Conservation (phyloP, 2,113 vertebrate species). For the Heliornis fulica region DNA sequence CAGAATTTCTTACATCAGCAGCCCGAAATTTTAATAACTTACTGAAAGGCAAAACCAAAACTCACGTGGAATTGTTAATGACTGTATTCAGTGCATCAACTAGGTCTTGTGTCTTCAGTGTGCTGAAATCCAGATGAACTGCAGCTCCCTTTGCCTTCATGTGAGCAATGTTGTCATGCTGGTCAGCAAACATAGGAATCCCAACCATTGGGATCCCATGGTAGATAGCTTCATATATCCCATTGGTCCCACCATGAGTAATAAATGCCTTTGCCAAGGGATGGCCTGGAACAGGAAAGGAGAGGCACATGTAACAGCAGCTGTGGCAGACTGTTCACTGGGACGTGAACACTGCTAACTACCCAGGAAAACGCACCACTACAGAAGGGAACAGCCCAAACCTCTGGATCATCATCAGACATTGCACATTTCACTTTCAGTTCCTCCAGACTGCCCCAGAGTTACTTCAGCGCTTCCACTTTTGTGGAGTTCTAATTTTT, state of each 20-base stretch:
- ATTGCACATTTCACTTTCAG: neutral
- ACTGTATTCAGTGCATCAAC: constrained; percentile 76
- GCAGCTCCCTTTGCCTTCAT: constrained; percentile 82
- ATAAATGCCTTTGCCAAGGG: constrained; percentile 84
- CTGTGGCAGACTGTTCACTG: neutral
- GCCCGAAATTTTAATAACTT: neutral
- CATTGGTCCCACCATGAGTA: constrained; percentile 87
- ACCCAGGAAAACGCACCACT: neutral
- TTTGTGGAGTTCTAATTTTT: neutral
- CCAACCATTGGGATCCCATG: constrained; percentile 86
- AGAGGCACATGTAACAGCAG: neutral
- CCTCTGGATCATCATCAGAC: neutral
- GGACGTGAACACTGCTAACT: neutral
- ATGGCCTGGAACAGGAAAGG: constrained; percentile 74
- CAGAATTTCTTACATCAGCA: neutral
- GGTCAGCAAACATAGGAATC: constrained; percentile 85
- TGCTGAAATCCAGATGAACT: constrained; percentile 75
- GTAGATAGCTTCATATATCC: constrained; percentile 89
- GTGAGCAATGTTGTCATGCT: constrained; percentile 80
- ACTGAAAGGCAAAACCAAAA: neutral
- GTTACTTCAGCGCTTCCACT: neutral
- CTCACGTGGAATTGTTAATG: constrained; percentile 83
- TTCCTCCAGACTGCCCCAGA: neutral
- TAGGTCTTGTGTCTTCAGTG: constrained; percentile 73
- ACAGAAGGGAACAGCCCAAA: neutral